Conservation (phyloP, 2,113 vertebrate genomes). For the Chionomys nivalis region DNA sequence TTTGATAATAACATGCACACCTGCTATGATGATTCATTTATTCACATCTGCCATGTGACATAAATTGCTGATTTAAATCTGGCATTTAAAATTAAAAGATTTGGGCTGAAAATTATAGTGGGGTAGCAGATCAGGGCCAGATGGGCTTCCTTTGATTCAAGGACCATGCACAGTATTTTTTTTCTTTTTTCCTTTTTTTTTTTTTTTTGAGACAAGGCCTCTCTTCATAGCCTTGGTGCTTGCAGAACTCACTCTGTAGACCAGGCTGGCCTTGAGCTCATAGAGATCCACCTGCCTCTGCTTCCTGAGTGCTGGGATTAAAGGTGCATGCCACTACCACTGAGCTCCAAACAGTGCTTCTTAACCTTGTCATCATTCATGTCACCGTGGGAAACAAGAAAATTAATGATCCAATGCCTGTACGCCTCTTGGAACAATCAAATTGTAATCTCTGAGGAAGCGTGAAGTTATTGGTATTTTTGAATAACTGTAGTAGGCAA, state of each 20-base stretch:
- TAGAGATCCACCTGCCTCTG: not conserved
- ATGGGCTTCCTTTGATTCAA: not conserved
- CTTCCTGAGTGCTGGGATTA: not conserved
- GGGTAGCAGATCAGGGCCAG: not conserved
- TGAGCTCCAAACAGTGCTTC: not conserved
- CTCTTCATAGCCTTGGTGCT: not conserved
- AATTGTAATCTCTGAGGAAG: not conserved
- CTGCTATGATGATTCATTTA: not conserved
- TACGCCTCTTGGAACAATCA: not conserved
- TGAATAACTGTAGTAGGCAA: not conserved
- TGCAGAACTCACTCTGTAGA: not conserved
- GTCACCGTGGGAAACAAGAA: not conserved
- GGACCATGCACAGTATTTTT: not conserved
- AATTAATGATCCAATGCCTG: not conserved
- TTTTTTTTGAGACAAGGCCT: not conserved
- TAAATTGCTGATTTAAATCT: not conserved
- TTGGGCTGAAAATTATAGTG: not conserved
- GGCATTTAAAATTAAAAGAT: slow-evolving; percentile 24
- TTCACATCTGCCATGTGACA: not conserved
- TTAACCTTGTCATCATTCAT: not conserved
- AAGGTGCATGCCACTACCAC: not conserved
- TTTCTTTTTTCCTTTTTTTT: not conserved
- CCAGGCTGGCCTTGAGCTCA: not conserved
- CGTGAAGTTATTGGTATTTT: not conserved
- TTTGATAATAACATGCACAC: not conserved